These are phyloP conservation scores for Drosophila siamana DNA, from an alignment of 2,888 invertebrate genomes.

Conservation along the genomic window DNA sequence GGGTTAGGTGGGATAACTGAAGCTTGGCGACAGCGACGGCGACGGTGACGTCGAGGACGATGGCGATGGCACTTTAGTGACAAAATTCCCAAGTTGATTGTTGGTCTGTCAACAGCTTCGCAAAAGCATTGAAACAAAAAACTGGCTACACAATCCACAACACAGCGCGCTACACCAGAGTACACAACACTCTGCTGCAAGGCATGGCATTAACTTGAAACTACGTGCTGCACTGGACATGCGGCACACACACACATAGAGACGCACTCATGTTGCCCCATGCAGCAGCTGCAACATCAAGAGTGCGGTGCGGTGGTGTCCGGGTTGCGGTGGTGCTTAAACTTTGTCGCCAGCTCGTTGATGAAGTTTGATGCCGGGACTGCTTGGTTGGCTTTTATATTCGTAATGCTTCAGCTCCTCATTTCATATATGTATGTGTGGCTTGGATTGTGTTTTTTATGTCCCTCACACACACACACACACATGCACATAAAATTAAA, in stretches of 20 bases:
- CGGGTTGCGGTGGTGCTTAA: slow-evolving; percentile 44
- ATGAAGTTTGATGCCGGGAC: slow-evolving; percentile 74
- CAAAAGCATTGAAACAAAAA: slow-evolving; percentile 74
- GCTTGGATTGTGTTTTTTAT: slow-evolving; percentile 53
- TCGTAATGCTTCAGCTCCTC: slow-evolving; percentile 47
- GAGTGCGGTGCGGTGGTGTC: neutral
- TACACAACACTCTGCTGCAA: slow-evolving; percentile 23
- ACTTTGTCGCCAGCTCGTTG: slow-evolving; percentile 75
- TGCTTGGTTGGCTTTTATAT: slow-evolving; percentile 58
- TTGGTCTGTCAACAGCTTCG: slow-evolving; percentile 79
- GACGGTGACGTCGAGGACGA: slow-evolving; percentile 63
- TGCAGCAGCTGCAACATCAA: slow-evolving; percentile 29
- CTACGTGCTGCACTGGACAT: slow-evolving; percentile 63
- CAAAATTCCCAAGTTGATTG: slow-evolving; percentile 81
- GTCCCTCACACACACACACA: slow-evolving; percentile 28
- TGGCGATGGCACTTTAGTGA: slow-evolving; percentile 76
- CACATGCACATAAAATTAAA: slow-evolving; percentile 51
- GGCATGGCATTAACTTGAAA: slow-evolving; percentile 53
- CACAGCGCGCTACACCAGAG: slow-evolving; percentile 29
- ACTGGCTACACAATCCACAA: slow-evolving; percentile 56
- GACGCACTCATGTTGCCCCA: slow-evolving; percentile 28
- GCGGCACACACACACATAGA: slow-evolving; percentile 20
- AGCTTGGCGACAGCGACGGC: slow-evolving; percentile 60
- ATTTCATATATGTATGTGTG: slow-evolving; percentile 37
- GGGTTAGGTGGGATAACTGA: slow-evolving; percentile 49